Base-by-base conservation (phyloP, 2,113 vertebrate genomes). In the Sturnira hondurensis region DNA sequence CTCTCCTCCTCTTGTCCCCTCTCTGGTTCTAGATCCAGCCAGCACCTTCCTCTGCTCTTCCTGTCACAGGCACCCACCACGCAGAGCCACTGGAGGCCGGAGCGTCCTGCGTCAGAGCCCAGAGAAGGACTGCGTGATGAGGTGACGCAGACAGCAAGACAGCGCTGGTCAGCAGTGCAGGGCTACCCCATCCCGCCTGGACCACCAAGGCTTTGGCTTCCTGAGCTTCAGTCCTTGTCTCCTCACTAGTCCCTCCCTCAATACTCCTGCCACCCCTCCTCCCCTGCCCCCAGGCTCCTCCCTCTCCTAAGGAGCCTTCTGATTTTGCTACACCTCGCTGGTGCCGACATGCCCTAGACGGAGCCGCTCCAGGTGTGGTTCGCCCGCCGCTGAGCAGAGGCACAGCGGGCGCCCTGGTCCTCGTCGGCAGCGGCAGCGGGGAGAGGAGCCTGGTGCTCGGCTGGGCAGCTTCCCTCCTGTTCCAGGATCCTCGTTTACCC, bases 341-440 rank as follows among this genome's bases (percentile, higher is more conserved):
- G 86, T 91, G 92, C 73, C 0, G 56, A 89, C 92, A 71, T 45
- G 94, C 50, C 94, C 90, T 9, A 9, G 43, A 43, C 26, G 0
- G 50, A 77, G 58, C 8, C 63, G 1, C 8, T 58, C 36, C 41
- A 22, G 80, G 26, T 28, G 67, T 52, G 43, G 43, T 43, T 43
- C 43, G 5, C 89, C 68, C 2, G 31, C 68, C 2, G 31, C 17
- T 61, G 85, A 67, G n/a, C 20, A 84, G 76, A 58, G 61, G 16
- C 67, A 3, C 85, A 8, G 41, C 17, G 12, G 1, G 2, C 65
- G 67, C 67, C 70, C 54, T 11, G 10, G 76, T 70, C 63, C 56
- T 3, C 7, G 36, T 28, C 6, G 1, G 26, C 12, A 41, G 74
- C 6, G 1, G 26, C 12, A 41, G 74, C 4, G 28, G 41, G 82